phyloP scores from a whole-genome alignment of 2,113 vertebrate genomes.

The Sinocyclocheilus anshuiensis region DNA sequence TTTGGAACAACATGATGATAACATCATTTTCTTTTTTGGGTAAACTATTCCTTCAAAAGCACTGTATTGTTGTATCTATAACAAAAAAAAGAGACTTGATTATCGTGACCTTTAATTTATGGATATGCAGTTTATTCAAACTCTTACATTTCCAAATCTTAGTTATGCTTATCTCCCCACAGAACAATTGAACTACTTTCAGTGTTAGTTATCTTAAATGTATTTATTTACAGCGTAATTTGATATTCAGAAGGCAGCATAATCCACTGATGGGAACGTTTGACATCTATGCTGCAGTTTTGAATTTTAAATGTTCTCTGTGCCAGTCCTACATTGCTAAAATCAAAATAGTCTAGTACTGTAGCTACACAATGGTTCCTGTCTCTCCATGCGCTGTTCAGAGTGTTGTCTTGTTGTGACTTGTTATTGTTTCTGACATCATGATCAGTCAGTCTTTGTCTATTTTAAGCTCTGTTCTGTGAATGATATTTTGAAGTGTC shows the following conservation, averaged over 20 bases:
- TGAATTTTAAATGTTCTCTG: not conserved
- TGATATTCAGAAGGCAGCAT: slow-evolving; percentile 1
- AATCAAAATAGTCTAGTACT: not conserved
- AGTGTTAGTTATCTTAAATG: not conserved
- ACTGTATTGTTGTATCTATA: not conserved
- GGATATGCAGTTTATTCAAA: not conserved
- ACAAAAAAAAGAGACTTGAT: not conserved
- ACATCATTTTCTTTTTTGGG: not conserved
- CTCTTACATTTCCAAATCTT: not conserved
- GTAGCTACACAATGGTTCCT: not conserved
- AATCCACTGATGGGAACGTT: not conserved
- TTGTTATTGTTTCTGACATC: slow-evolving; percentile 13
- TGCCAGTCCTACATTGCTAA: not conserved
- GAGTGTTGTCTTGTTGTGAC: slow-evolving; percentile 18
- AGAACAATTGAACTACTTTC: not conserved
- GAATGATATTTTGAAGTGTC: not conserved
- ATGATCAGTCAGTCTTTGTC: slow-evolving; percentile 26
- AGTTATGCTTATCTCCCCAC: not conserved
- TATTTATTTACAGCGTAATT: not conserved
- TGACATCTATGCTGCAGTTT: not conserved
- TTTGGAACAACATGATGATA: too few relatives aligned
- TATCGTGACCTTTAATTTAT: not conserved
- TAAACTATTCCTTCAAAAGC: not conserved
- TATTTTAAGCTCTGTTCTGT: slow-evolving; percentile 13
- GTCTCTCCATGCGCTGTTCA: not conserved